These are phyloP conservation scores for Chaunax sp. DNA, from an alignment of 2,797 vertebrate species.

Conservation along the genomic window DNA sequence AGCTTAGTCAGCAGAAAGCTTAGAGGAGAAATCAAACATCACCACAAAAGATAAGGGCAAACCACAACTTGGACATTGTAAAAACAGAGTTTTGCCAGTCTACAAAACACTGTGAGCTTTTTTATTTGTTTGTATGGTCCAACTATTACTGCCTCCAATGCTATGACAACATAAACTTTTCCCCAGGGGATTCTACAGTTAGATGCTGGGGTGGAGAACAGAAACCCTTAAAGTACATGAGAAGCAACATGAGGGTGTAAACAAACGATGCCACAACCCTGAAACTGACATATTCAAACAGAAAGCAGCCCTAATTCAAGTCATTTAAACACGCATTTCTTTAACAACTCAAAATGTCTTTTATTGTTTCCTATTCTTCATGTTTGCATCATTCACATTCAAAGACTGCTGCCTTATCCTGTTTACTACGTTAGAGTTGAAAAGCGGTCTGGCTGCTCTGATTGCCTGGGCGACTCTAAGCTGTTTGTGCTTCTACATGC, in stretches of 20 bases:
- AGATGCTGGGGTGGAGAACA: not conserved
- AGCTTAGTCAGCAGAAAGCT: slow-evolving; percentile 26
- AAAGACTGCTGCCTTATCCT: not conserved
- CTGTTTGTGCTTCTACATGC: slow-evolving; percentile 13
- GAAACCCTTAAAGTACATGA: slow-evolving; percentile 1
- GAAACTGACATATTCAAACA: not conserved
- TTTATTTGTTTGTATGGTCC: not conserved
- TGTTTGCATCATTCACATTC: not conserved
- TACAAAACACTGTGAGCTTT: not conserved
- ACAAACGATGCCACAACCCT: not conserved
- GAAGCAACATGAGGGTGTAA: not conserved
- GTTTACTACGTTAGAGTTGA: not conserved
- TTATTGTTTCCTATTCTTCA: not conserved
- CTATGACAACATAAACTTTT: slow-evolving; percentile 2
- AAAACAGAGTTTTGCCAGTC: not conserved
- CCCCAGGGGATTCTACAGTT: not conserved
- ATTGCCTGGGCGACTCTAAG: slow-evolving; percentile 9
- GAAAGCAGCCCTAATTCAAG: slow-evolving; percentile 2
- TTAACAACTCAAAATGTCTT: not conserved
- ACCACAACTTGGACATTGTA: not conserved
- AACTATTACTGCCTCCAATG: not conserved
- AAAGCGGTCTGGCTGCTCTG: slow-evolving; percentile 3
- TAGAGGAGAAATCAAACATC: not conserved
- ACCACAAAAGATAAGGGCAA: slow-evolving; percentile 5
- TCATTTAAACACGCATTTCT: not conserved